Base-by-base conservation (phyloP, 2,888 invertebrate species). In the Polia nebulosa region DNA sequence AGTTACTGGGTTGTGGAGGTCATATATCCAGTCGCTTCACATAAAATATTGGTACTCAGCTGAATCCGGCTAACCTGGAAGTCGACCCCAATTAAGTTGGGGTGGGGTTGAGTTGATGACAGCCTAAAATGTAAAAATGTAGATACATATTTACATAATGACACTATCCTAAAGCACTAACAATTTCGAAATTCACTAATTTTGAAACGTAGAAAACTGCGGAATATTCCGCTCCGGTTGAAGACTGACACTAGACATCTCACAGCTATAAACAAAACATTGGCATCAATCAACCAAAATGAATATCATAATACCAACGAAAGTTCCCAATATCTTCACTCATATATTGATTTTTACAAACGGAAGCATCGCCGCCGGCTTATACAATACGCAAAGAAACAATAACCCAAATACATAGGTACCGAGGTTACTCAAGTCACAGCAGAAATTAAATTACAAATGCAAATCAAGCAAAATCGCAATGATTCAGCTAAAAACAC, bases 371-470 rank as follows among this genome's bases (percentile, higher is more conserved):
- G 27, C 27, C 45, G 56, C 39, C 51, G 20, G 20, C 20, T 78
- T 41, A 76, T 17, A 55, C 66, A 63, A 70, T 41, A 41, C 27
- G 11, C n/a, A 62, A 13, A 49, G 52, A 62, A 52, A 57, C 13
- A 57, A 62, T 41, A 34, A 57, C 13, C 2, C 9, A 44, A 4
- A 15, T 29, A 55, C 11, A 34, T 11, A 52, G 2, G 6, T 20
- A 51, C 22, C 32, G 45, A 78, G 56, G 64, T 69, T 69, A 56
- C 32, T 17, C 8, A 66, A n/a, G 32, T 34, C 9, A 52, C 22
- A 47, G n/a, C 25, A 49, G 57, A 73, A 73, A 63, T 57, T 0
- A 51, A 78, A 78, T 63, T 78, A 45, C 27, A 72, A 58, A 64
- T 72, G 49, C 64, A 72, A 78, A 78, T 63, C 4, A 57, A 52